phyloP scores from a whole-genome alignment of 2,888 invertebrate genomes.

The Drosophila paranaensis region DNA sequence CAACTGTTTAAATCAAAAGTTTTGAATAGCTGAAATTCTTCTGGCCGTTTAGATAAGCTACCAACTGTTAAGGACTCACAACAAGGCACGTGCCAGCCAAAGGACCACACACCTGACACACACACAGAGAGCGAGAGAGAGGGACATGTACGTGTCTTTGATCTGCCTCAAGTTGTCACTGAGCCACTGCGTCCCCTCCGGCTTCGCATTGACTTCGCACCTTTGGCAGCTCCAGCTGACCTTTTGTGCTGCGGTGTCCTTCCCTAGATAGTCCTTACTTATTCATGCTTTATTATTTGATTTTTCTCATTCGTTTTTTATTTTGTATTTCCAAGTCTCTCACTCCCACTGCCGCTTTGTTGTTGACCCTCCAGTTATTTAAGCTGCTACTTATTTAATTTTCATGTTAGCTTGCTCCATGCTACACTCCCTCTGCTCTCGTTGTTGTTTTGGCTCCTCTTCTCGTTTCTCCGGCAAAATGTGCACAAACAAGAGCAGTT shows the following conservation, averaged over 20 bases:
- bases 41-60: slow-evolving; percentile 56
- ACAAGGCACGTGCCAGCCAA: slow-evolving; percentile 42
- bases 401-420: slow-evolving; percentile 59
- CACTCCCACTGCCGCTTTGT: slow-evolving; percentile 4
- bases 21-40: slow-evolving; percentile 34
- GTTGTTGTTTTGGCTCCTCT: not conserved
- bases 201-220: slow-evolving; percentile 40
- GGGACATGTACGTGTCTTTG: slow-evolving; percentile 19
- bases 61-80: slow-evolving; percentile 30
- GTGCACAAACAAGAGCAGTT: not conserved
- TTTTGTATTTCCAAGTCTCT: not conserved
- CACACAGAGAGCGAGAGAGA: slow-evolving; percentile 10
- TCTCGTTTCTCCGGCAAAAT: not conserved
- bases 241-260: slow-evolving; percentile 33
- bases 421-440: slow-evolving; percentile 13
- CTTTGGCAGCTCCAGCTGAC: slow-evolving; percentile 43
- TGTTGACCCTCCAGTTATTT: slow-evolving; percentile 63
- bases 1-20: slow-evolving; percentile 57
- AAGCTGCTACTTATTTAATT: slow-evolving; percentile 80
- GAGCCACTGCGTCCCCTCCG: not conserved
- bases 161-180: slow-evolving; percentile 43
- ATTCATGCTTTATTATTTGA: slow-evolving; percentile 56
- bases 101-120: slow-evolving; percentile 16
- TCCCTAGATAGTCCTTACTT: slow-evolving; percentile 31
- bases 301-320: slow-evolving; percentile 14